Percentiles rank a stretch among this genome's conserved stretches.
Evolutionary conservation across 92 coral and sea anemone species (phyloP).

Genomic region (Umimayanthus chanpuru): DNA sequence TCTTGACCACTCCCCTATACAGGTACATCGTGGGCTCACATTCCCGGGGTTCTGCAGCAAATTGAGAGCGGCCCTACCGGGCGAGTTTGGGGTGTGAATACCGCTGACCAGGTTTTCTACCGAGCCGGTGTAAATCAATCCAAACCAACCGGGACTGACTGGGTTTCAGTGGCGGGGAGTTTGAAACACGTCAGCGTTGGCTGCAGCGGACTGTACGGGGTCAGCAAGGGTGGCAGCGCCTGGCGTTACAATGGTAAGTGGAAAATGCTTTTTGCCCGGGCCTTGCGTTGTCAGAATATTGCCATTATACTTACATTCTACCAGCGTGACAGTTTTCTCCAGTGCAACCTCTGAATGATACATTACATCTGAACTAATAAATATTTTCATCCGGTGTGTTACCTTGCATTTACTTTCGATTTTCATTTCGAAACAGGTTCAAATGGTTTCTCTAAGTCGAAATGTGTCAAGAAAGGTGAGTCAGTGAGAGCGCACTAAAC

Average conservation of each 20-base stretch:
- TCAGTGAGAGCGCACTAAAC: no score
- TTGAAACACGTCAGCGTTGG: conserved; percentile 18
- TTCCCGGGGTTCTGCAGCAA: neutral
- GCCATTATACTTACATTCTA: no score
- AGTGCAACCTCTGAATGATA: no score
- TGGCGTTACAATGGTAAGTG: conserved; percentile 5
- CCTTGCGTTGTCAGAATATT: no score
- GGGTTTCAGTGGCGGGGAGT: neutral
- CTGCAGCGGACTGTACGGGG: neutral
- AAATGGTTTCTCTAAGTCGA: neutral
- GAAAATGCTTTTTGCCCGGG: no score
- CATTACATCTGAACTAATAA: no score
- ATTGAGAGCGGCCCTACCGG: neutral
- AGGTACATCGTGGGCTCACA: neutral
- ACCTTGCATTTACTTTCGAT: neutral
- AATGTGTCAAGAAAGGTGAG: conserved; percentile 3
- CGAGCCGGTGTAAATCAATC: conserved; percentile 5
- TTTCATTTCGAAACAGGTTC: neutral
- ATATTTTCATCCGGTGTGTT: no score
- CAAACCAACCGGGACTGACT: neutral
- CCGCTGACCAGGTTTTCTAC: neutral
- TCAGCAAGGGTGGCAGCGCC: neutral
- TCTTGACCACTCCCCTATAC: neutral
- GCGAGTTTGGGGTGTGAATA: neutral
- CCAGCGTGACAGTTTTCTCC: no score